phyloP scores from a whole-genome alignment of 2,888 invertebrate species.

The Mythimna loreyi region DNA sequence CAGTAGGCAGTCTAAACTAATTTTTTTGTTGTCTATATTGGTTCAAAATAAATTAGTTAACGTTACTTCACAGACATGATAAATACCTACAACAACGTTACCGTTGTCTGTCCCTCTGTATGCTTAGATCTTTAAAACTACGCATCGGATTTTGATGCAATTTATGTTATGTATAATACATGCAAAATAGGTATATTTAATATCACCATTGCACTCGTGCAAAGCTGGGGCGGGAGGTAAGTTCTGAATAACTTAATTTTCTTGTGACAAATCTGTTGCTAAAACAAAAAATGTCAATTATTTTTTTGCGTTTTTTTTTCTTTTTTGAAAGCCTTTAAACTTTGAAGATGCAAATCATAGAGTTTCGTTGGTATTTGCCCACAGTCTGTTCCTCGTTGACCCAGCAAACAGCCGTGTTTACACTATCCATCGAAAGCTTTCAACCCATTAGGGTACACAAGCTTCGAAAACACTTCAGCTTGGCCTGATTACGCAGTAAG shows the following conservation, averaged over 20 bases:
- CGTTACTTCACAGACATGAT: neutral
- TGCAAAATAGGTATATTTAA: too few relatives aligned
- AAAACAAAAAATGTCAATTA: too few relatives aligned
- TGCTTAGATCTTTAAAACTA: too few relatives aligned
- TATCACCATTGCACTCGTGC: too few relatives aligned
- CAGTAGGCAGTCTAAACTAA: neutral
- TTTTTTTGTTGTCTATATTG: neutral
- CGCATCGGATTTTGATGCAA: too few relatives aligned
- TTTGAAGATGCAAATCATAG: conserved; percentile 27
- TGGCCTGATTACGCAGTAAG: conserved; percentile 25
- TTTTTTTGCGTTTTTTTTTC: too few relatives aligned
- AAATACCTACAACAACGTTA: too few relatives aligned
- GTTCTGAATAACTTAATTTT: too few relatives aligned
- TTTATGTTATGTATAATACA: too few relatives aligned
- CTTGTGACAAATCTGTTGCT: neutral
- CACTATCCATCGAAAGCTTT: conserved; percentile 32
- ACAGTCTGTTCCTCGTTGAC: conserved; percentile 42
- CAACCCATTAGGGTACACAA: conserved; percentile 30
- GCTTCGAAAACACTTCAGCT: conserved; percentile 26
- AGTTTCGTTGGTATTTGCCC: conserved; percentile 19
- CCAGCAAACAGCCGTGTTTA: conserved; percentile 42
- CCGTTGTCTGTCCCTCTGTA: too few relatives aligned
- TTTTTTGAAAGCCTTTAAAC: neutral
- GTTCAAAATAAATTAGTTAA: neutral
- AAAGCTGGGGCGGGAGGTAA: too few relatives aligned